A percentile compares a stretch with the other conserved stretches of the same genome.
These are phyloP conservation scores for Pachyramphus minor DNA, from an alignment of 2,113 vertebrate genomes.

Conservation along the genomic window DNA sequence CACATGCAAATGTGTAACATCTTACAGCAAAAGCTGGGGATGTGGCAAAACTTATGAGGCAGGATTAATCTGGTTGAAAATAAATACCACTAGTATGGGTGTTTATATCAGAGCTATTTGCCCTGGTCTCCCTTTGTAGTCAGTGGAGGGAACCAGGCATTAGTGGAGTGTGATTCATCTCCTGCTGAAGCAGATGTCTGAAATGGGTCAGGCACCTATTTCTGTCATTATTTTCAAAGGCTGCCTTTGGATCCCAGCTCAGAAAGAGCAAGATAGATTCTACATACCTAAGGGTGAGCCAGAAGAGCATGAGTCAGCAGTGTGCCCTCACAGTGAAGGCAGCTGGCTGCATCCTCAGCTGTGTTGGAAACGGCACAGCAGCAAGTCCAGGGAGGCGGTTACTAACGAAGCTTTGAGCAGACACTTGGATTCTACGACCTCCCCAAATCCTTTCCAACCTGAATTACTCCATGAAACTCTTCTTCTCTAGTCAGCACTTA, in stretches of 20 bases:
- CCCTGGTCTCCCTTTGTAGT: background rate
- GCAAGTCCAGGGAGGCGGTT: background rate
- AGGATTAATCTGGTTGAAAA: background rate
- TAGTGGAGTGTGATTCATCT: background rate
- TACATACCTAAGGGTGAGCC: background rate
- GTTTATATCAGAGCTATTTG: background rate
- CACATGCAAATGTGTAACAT: background rate
- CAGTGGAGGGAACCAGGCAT: background rate
- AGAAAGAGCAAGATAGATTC: background rate
- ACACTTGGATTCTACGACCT: background rate
- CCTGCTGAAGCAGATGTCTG: background rate
- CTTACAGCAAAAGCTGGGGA: background rate
- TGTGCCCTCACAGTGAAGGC: background rate
- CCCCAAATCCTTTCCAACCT: background rate
- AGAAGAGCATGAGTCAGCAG: background rate
- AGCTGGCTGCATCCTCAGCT: background rate
- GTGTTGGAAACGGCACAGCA: background rate
- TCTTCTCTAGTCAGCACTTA: background rate
- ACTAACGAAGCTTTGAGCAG: background rate
- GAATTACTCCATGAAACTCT: background rate
- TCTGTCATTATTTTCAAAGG: conserved; percentile 4
- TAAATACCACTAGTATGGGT: background rate
- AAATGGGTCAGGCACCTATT: conserved; percentile 15
- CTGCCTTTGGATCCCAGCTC: background rate
- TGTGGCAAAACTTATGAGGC: background rate